These are phyloP conservation scores for Sialia sialis DNA, from an alignment of 2,113 vertebrate species.

Conservation along the genomic window DNA sequence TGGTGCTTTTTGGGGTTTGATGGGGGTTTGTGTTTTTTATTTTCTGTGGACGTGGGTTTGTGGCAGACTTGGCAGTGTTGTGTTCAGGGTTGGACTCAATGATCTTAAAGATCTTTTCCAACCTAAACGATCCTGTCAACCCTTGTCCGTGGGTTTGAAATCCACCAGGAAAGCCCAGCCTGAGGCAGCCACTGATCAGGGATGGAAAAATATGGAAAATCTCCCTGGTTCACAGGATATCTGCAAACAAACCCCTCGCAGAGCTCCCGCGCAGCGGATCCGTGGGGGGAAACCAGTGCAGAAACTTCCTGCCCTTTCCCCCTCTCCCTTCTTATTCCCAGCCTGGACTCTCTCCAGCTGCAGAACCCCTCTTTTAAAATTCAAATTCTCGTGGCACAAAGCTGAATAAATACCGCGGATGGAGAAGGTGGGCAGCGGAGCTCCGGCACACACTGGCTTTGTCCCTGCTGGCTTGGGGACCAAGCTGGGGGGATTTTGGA, in stretches of 20 bases:
- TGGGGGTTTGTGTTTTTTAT: fast-evolving
- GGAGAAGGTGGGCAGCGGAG: neutral
- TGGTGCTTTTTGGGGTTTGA: neutral
- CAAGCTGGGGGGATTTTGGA: neutral
- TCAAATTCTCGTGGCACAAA: neutral
- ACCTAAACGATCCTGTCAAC: neutral
- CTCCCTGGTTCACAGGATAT: fast-evolving
- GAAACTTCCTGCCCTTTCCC: neutral
- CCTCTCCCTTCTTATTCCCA: neutral
- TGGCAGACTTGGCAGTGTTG: neutral
- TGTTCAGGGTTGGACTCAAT: neutral
- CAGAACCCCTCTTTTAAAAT: neutral
- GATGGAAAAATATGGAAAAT: neutral
- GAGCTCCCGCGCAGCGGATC: fast-evolving
- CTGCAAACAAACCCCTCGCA: neutral
- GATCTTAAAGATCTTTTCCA: neutral
- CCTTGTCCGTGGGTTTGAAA: neutral
- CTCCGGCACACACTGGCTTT: neutral
- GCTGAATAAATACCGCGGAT: neutral
- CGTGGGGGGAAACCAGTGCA: neutral
- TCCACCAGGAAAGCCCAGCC: neutral
- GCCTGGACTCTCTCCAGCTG: neutral
- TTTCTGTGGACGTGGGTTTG: neutral
- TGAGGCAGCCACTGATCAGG: neutral
- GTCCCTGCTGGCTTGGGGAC: neutral